Evolutionary conservation across 2,888 invertebrate species (phyloP).

Genomic region (Epiperipatus broadwayi): DNA sequence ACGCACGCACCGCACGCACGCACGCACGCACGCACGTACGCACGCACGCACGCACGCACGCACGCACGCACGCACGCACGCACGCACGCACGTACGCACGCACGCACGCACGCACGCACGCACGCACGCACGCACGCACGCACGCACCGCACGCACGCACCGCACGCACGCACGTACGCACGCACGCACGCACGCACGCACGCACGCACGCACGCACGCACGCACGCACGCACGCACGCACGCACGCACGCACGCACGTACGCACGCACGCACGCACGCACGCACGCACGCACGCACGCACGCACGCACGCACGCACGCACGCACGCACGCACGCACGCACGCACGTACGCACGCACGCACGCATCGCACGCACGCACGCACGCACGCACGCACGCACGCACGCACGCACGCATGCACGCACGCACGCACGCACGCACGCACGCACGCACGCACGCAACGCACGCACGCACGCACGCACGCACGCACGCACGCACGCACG

Average conservation of each 20-base stretch:
- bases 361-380: too few species aligned
- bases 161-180: too few species aligned
- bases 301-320: slow-evolving; percentile 13
- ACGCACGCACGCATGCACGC: slow-evolving; percentile 12
- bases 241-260: slow-evolving; percentile 13
- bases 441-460: slow-evolving; percentile 11
- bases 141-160: too few species aligned
- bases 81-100: slow-evolving; percentile 10
- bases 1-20: too few species aligned
- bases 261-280: slow-evolving; percentile 13
- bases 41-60: slow-evolving; percentile 9
- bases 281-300: slow-evolving; percentile 13
- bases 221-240: slow-evolving; percentile 13
- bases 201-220: slow-evolving; percentile 13
- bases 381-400: slow-evolving; percentile 12
- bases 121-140: slow-evolving; percentile 10
- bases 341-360: slow-evolving; percentile 9
- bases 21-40: slow-evolving; percentile 8
- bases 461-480: slow-evolving; percentile 12
- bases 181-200: slow-evolving; percentile 13
- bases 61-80: slow-evolving; percentile 9
- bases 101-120: slow-evolving; percentile 10
- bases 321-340: slow-evolving; percentile 13
- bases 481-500: slow-evolving; percentile 11
- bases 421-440: slow-evolving; percentile 12